Conservation (phyloP, 2,888 invertebrate species). For the Cryptus armator region DNA sequence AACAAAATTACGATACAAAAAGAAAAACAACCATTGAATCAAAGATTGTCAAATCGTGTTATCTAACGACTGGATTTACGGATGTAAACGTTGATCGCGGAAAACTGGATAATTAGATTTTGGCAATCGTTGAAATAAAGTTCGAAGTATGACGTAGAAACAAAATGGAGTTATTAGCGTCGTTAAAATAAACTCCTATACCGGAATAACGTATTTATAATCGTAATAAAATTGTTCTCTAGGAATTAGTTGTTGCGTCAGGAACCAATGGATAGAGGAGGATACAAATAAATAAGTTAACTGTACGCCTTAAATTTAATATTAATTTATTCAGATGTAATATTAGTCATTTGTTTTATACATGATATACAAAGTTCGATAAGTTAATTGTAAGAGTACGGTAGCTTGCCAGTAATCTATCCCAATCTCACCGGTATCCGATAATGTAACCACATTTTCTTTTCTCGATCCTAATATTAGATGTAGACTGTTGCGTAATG, state of each 20-base stretch:
- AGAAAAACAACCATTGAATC: background rate
- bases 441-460: conserved; percentile 14
- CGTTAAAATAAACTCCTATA: conserved; percentile 1
- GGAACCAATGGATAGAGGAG: conserved; percentile 35
- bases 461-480: conserved; percentile 17
- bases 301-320: conserved; percentile 51
- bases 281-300: conserved; percentile 43
- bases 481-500: background rate
- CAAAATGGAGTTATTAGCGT: background rate
- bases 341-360: conserved; percentile 54
- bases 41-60: conserved; percentile 9
- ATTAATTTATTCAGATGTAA: conserved; percentile 57
- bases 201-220: conserved; percentile 34
- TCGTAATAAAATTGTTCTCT: conserved; percentile 42
- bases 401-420: conserved; percentile 79
- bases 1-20: conserved; percentile 6
- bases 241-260: conserved; percentile 37
- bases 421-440: conserved; percentile 45
- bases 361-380: conserved; percentile 30
- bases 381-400: conserved; percentile 66
- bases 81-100: conserved; percentile 14
- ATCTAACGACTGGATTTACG: conserved; percentile 11
- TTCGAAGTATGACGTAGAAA: background rate
- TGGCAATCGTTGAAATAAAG: background rate
- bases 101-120: conserved; percentile 12